Evolutionary conservation across 2,888 invertebrate species (phyloP), one percentile per base, ranked within the genome.

Genomic region (Cantharis rustica): DNA sequence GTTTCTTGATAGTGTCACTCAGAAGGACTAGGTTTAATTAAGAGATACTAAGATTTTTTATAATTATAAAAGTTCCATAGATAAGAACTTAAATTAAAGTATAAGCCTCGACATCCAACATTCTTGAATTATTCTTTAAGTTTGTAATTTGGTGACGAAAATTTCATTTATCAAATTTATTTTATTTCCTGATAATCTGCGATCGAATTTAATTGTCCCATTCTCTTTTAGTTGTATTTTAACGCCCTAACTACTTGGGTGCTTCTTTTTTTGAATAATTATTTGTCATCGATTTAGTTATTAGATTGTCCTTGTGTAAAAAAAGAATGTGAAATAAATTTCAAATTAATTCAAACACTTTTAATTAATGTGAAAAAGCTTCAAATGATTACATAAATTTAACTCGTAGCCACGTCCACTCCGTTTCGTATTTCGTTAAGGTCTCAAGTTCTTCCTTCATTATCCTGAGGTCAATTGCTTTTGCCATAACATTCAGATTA

Each of bases 381-480:
- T n/a, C n/a, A 47, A 47, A 47, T 47, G 47, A 47, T 47, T 47
- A 47, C 47, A 47, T 47, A 47, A 47, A 47, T 47, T 47, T 47
- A 47, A 47, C 47, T 47, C 47, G n/a, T 47, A 47, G 47, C n/a
- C 47, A 47, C 47, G 47, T 47, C 47, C 47, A 47, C 47, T 47
- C 47, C 47, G 47, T 47, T 47, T 47, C n/a, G 47, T 47, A 47
- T 47, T 47, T 47, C 47, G 47, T 47, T 47, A 47, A 47, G 47
- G 47, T 61, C 69, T 69, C 27, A 69, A 61, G 61, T 69, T 47
- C 47, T 47, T 47, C 69, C 20, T 61, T 69, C 69, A 31, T 69
- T 69, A 69, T 69, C 69, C 69, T 69, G 17, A 17, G 69, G 31
- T 69, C 61, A 69, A 69, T 69, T 20, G 69, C 69, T 69, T 20